A percentile compares a stretch with the other conserved stretches of the same genome.
These are phyloP conservation scores for Cephus nigrinus DNA, from an alignment of 2,888 invertebrate genomes.

Conservation along the genomic window DNA sequence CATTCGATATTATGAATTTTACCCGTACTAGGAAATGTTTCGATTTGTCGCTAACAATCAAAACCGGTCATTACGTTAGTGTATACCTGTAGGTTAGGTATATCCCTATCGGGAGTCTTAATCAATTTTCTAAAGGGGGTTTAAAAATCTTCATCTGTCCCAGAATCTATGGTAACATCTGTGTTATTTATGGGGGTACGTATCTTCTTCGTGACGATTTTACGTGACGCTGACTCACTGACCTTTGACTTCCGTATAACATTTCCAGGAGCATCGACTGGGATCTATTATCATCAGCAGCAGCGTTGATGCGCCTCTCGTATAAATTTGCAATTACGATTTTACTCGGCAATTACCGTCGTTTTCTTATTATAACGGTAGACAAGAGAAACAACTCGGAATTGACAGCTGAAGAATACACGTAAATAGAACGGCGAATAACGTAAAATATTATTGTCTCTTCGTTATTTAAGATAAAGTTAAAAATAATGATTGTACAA, in stretches of 20 bases:
- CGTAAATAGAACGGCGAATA: not conserved
- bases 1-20: not conserved
- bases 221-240: not conserved
- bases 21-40: not conserved
- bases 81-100: not conserved
- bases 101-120: not conserved
- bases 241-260: not conserved
- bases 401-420: not conserved
- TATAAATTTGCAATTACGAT: not conserved
- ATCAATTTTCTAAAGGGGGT: not conserved
- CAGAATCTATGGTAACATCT: not conserved
- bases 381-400: not conserved
- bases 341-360: not conserved
- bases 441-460: not conserved
- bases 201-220: not conserved
- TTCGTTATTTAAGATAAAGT: not conserved
- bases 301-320: not conserved
- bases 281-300: not conserved
- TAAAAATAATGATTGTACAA: not conserved
- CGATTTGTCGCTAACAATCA: not conserved
- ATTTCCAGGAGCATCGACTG: not conserved
- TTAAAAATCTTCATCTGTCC: not conserved
- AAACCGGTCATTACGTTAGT: not conserved
- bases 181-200: not conserved
- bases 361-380: not conserved